These are phyloP conservation scores for Sula dactylatra DNA, from an alignment of 2,113 vertebrate genomes.

Conservation along the genomic window DNA sequence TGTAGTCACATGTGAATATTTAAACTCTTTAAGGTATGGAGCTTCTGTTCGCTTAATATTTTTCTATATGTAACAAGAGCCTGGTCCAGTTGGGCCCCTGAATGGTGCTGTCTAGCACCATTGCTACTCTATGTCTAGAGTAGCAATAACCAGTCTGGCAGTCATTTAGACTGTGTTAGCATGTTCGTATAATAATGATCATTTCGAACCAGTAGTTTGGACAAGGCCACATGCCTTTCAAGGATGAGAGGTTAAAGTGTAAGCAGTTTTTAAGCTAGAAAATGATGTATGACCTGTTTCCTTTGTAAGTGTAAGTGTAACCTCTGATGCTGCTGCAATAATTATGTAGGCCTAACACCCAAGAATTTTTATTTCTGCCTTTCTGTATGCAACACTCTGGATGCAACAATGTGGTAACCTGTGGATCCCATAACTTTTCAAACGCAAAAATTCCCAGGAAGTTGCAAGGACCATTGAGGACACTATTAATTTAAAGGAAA, in stretches of 20 bases:
- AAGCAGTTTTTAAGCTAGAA: neutral
- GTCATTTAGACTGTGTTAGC: neutral
- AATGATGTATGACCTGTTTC: neutral
- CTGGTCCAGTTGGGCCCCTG: neutral
- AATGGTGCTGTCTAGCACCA: neutral
- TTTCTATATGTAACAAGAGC: neutral
- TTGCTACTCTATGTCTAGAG: neutral
- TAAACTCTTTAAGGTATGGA: neutral
- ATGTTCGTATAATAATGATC: neutral
- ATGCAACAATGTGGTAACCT: neutral
- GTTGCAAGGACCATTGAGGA: neutral
- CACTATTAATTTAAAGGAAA: neutral
- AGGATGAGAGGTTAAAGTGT: neutral
- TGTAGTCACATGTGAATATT: neutral
- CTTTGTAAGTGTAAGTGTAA: neutral
- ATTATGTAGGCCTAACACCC: neutral
- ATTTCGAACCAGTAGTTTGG: neutral
- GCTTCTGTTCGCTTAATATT: neutral
- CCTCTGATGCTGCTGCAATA: neutral
- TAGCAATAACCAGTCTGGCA: neutral
- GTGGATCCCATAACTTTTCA: neutral
- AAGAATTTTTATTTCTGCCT: neutral
- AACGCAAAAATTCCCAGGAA: neutral
- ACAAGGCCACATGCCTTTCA: accelerated
- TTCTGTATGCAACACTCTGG: neutral